phyloP scores from a whole-genome alignment of 2,888 invertebrate species.

The Campopleginae sp. region DNA sequence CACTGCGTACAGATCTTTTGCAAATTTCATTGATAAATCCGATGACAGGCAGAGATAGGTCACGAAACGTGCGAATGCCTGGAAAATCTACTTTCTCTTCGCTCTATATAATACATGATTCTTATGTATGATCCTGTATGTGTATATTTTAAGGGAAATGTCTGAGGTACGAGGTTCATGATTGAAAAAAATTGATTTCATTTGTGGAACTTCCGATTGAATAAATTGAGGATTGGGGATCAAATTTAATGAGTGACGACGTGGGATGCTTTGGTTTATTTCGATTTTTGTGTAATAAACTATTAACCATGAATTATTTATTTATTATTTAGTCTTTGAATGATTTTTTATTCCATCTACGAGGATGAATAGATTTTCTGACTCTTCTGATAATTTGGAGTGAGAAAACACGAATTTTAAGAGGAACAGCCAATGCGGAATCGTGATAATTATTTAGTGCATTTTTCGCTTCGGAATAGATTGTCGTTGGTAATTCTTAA shows the following conservation, averaged over 20 bases:
- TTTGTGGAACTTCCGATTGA: neutral
- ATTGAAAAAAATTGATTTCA: slow-evolving; percentile 3
- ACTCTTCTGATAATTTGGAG: too few relatives aligned
- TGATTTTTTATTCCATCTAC: neutral
- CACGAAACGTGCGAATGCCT: slow-evolving; percentile 66
- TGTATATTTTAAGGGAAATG: neutral
- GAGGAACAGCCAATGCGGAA: neutral
- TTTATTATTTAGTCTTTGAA: too few relatives aligned
- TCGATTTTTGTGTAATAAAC: too few relatives aligned
- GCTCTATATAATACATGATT: slow-evolving; percentile 16
- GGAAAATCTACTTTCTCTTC: slow-evolving; percentile 49
- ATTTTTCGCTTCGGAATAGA: neutral
- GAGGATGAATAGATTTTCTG: neutral
- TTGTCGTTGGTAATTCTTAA: neutral
- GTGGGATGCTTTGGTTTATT: too few relatives aligned
- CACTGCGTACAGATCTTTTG: slow-evolving; percentile 82
- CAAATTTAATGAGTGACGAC: neutral
- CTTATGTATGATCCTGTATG: neutral
- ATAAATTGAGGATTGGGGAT: neutral
- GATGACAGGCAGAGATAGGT: slow-evolving; percentile 76
- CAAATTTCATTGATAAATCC: slow-evolving; percentile 83
- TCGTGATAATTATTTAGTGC: too few relatives aligned
- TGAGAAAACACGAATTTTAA: neutral
- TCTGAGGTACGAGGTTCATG: slow-evolving; percentile 15
- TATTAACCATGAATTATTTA: too few relatives aligned